phyloP scores from a whole-genome alignment of 2,888 invertebrate genomes.

The Xanthostigma xanthostigma region DNA sequence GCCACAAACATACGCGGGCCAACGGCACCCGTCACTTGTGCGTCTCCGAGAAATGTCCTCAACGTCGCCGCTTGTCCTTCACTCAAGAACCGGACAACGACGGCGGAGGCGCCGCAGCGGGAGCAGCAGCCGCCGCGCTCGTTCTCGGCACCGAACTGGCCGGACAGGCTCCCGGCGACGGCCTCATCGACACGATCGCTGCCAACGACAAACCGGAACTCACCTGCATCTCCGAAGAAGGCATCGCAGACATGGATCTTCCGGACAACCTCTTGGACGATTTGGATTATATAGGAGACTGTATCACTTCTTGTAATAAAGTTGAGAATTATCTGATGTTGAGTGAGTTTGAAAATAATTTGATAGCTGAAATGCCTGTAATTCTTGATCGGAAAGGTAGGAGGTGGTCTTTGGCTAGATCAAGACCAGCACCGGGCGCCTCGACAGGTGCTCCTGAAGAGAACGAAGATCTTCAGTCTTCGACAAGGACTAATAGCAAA shows the following conservation, averaged over 20 bases:
- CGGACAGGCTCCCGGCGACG: conserved; percentile 25
- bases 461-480: conserved; percentile 26
- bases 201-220: conserved; percentile 51
- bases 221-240: conserved; percentile 75
- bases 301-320: conserved; percentile 75
- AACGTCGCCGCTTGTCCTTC: conserved; percentile 38
- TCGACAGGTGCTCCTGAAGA: conserved; percentile 9
- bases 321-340: conserved; percentile 76
- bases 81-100: conserved; percentile 42
- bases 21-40: conserved; percentile 41
- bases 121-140: conserved; percentile 38
- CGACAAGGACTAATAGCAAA: conserved; percentile 35
- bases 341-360: conserved; percentile 72
- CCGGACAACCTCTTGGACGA: conserved; percentile 67
- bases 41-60: conserved; percentile 38
- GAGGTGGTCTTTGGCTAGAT: conserved; percentile 54
- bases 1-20: conserved; percentile 50
- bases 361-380: conserved; percentile 63
- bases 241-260: conserved; percentile 67
- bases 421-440: conserved; percentile 14
- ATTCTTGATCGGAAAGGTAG: conserved; percentile 55
- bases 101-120: conserved; percentile 30
- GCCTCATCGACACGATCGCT: conserved; percentile 33
- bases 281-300: conserved; percentile 65
- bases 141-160: conserved; percentile 38